These are phyloP conservation scores for Setophaga kirtlandii DNA, from an alignment of 2,113 vertebrate genomes.

Conservation along the genomic window DNA sequence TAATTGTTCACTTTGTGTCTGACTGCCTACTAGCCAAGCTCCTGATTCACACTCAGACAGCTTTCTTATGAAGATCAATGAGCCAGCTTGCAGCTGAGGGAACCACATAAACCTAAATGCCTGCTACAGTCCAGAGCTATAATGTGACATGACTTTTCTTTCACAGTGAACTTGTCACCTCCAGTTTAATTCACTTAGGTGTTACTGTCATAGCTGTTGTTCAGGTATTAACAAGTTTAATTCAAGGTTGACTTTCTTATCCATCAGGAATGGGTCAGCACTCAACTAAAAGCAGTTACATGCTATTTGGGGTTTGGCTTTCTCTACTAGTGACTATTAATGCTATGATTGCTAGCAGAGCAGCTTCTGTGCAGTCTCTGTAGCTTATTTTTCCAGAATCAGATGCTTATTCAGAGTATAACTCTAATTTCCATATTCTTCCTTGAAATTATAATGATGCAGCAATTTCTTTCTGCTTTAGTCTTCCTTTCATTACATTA, in stretches of 20 bases:
- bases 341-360: neutral
- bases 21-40: neutral
- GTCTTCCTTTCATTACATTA: neutral
- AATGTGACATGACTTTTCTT: neutral
- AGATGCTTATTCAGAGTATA: neutral
- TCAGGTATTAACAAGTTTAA: neutral
- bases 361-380: neutral
- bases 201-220: neutral
- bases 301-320: neutral
- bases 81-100: neutral
- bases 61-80: neutral
- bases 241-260: neutral
- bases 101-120: neutral
- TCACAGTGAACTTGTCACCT: neutral
- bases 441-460: slow-evolving; percentile 7
- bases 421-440: neutral
- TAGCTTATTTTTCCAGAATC: neutral
- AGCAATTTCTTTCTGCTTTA: neutral
- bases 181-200: neutral
- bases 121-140: neutral
- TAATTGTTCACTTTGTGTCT: neutral
- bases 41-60: neutral
- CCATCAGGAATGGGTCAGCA: neutral
- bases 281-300: neutral
- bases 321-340: neutral